Conservation (phyloP, 2,797 vertebrate genomes). For the Acanthornis magna region DNA sequence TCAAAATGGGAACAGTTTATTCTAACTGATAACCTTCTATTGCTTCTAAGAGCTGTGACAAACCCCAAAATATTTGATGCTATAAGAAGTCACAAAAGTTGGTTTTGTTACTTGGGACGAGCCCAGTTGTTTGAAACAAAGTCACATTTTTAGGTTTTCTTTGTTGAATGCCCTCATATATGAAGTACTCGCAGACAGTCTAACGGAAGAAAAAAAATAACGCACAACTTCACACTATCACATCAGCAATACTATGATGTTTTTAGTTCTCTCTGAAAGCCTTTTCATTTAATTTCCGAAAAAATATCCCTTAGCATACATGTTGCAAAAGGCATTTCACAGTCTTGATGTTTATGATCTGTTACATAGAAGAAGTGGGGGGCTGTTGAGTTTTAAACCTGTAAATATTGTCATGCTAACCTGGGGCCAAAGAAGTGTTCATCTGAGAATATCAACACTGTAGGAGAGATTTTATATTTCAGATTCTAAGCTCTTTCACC, state of each 20-base stretch:
- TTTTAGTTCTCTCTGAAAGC: neutral
- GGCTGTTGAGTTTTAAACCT: neutral
- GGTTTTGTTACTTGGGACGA: neutral
- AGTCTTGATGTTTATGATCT: neutral
- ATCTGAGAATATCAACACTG: neutral
- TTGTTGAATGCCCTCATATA: neutral
- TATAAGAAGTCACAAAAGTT: neutral
- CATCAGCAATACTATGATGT: neutral
- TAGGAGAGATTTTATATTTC: neutral
- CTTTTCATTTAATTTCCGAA: neutral
- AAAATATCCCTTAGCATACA: neutral
- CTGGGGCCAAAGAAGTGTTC: neutral
- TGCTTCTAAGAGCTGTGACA: neutral
- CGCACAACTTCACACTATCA: neutral
- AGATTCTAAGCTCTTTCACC: neutral
- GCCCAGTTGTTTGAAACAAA: neutral
- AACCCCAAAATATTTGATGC: neutral
- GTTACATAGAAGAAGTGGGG: neutral
- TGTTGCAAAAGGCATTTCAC: neutral
- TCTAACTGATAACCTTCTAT: neutral
- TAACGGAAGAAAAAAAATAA: neutral
- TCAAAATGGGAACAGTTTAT: neutral
- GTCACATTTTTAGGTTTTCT: neutral
- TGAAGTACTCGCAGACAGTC: neutral
- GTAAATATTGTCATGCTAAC: neutral